Evolutionary conservation across 2,113 vertebrate species (phyloP), one percentile per base, ranked within the genome.

Genomic region (Tringa solitaria): DNA sequence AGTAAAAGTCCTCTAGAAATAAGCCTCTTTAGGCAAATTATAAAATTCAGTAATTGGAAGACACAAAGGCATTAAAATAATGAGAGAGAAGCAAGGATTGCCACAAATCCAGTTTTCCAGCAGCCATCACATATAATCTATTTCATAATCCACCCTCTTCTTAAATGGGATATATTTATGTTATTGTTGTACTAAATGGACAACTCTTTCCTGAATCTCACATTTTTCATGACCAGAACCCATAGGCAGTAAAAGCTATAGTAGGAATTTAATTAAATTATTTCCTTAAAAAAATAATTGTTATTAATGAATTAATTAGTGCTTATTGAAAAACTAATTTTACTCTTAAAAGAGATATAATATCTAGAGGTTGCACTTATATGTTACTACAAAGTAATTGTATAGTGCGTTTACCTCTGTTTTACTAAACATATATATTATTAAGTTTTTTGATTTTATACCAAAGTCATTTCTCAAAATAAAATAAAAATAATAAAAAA

Each of bases 331-430:
- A 60, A 68, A 53, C 6, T 10, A 41, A 2, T 13, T 67, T 39
- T 67, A 32, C 8, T 61, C 24, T 76, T 12, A 21, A 72, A 70
- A 82, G 64, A 14, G 1, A 4, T 2, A 12, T 5, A 39, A 8
- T 8, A 46, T 32, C 8, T 6, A 56, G 15, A 48, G 1, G 16
- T 64, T 64, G n/a, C 3, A 33, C 1, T 57, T 64, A 8, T 0
- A 0, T 39, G 2, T 2, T 56, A 18, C 22, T 67, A 54, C 23
- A 68, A 74, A 74, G 11, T 37, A 32, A 41, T 9, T 67, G 5
- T 39, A 6, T 3, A 16, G 2, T 33, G 7, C 16, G 51, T 84
- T 60, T 81, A 33, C 2, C 7, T n/a, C 33, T 54, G 6, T 30
- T 91, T 65, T 43, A 54, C 14, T 74, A 56, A 51, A 50, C 2